Evolutionary conservation across 2,888 invertebrate species (phyloP), one percentile per base, ranked within the genome.

Genomic region (Eumerus sabulonum): DNA sequence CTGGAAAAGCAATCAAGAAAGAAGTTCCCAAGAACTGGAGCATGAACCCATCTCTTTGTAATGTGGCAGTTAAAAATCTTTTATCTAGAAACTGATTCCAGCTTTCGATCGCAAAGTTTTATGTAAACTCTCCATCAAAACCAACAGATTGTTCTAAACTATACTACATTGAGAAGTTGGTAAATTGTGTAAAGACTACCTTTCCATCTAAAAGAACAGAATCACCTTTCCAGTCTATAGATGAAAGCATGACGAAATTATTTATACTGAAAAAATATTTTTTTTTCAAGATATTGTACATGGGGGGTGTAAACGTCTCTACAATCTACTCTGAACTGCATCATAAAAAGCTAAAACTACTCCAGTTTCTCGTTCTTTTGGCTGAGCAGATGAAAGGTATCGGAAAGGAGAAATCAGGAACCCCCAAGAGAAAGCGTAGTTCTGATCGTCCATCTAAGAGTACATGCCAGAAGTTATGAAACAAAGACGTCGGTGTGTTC

Each of bases 31-130:
- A 47, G 50, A 45, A 51, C 38, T 59, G 63, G 56, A 45, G 45
- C 16, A 63, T 50, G 35, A 64, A 64, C 19, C 48, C 27, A 18
- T 72, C 57, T 56, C 56, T 72, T 44, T 50, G 64, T 27, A 64
- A 57, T 57, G n/a, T 44, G 36, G 56, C 60, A 50, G 17, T 54
- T 60, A 60, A 50, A 44, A 60, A 36, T 40, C n/a, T 0, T 44
- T 14, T 54, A 54, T 62, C 47, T 3, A 36, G 51, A 40, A 40
- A 40, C 40, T 11, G 40, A n/a, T 40, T 40, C n/a, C 40, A 40
- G 40, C 11, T 40, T 40, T 27, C 7, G 27, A 27, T 27, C 5
- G 11, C n/a, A 40, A 40, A 40, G n/a, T n/a, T 40, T 2, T 40
- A 40, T 11, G 40, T 40, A 40, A 40, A 40, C n/a, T n/a, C 3